Conservation (phyloP, 2,797 vertebrate species). For the Nyctibius grandis region DNA sequence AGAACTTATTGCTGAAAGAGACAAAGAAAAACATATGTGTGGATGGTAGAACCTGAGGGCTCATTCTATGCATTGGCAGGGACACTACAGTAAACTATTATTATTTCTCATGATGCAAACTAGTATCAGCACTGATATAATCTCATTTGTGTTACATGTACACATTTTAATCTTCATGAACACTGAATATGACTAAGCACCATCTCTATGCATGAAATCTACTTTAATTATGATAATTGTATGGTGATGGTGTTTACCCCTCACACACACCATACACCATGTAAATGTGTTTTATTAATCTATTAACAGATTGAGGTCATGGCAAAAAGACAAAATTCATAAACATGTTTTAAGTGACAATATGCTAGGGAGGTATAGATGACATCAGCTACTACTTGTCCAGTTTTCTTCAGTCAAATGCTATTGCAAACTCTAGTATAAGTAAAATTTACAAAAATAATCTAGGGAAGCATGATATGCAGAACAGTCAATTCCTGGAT, state of each 20-base stretch:
- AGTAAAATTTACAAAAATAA: background rate
- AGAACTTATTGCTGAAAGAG: background rate
- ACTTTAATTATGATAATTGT: slow-evolving; percentile 58
- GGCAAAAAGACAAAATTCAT: slow-evolving; percentile 29
- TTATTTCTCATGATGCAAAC: slow-evolving; percentile 49
- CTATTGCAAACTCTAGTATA: background rate
- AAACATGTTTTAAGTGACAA: background rate
- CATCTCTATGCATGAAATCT: slow-evolving; percentile 37
- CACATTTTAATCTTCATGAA: background rate
- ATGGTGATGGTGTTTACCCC: slow-evolving; percentile 46
- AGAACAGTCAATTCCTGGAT: background rate
- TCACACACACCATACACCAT: background rate
- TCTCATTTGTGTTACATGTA: background rate
- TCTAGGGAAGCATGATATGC: background rate
- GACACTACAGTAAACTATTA: slow-evolving; percentile 21
- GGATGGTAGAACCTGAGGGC: slow-evolving; percentile 33
- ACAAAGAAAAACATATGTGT: background rate
- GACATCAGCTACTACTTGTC: background rate
- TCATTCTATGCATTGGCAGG: slow-evolving; percentile 5
- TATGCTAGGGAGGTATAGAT: background rate
- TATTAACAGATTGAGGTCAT: slow-evolving; percentile 58
- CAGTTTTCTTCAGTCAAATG: background rate
- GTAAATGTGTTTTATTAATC: slow-evolving; percentile 39
- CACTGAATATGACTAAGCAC: slow-evolving; percentile 44
- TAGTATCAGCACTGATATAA: slow-evolving; percentile 40